Evolutionary conservation across 1,140 invertebrate species (phyloP).

Genomic region (Zaprionus tsacasi): DNA sequence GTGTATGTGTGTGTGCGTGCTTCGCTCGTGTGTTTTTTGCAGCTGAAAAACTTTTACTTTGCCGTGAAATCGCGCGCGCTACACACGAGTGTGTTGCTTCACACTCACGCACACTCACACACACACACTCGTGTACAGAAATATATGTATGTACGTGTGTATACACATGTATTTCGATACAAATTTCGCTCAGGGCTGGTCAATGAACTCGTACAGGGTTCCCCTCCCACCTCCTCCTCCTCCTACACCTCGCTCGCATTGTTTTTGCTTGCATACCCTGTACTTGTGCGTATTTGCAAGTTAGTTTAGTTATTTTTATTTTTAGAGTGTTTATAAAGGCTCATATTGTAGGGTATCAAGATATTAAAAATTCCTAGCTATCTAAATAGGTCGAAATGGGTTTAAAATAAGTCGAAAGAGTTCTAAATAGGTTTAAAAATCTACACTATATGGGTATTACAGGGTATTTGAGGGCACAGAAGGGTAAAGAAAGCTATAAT

Average conservation of each 20-base stretch:
- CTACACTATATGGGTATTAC: too few species aligned
- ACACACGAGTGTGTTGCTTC: conserved; percentile 66
- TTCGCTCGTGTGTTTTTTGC: conserved; percentile 22
- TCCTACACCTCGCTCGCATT: conserved; percentile 14
- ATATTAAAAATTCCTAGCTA: too few species aligned
- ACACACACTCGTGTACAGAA: conserved; percentile 8
- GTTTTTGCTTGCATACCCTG: background rate
- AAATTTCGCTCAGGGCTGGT: conserved; percentile 82
- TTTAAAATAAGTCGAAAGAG: too few species aligned
- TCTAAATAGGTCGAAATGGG: too few species aligned
- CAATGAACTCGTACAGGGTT: conserved; percentile 67
- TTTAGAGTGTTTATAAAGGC: background rate
- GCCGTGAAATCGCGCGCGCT: conserved; percentile 72
- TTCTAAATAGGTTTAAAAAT: too few species aligned
- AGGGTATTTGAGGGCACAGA: too few species aligned
- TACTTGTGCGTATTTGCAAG: background rate
- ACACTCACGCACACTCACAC: conserved; percentile 19
- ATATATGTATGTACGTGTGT: background rate
- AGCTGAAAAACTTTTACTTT: conserved; percentile 77
- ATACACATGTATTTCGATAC: background rate
- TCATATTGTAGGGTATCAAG: background rate
- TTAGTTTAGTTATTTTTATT: background rate
- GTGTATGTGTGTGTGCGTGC: conserved; percentile 12
- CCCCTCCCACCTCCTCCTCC: too few species aligned
- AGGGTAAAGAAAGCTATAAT: too few species aligned